These are phyloP conservation scores for Stictocephala bisonia DNA, from an alignment of 2,888 invertebrate genomes.

Conservation along the genomic window DNA sequence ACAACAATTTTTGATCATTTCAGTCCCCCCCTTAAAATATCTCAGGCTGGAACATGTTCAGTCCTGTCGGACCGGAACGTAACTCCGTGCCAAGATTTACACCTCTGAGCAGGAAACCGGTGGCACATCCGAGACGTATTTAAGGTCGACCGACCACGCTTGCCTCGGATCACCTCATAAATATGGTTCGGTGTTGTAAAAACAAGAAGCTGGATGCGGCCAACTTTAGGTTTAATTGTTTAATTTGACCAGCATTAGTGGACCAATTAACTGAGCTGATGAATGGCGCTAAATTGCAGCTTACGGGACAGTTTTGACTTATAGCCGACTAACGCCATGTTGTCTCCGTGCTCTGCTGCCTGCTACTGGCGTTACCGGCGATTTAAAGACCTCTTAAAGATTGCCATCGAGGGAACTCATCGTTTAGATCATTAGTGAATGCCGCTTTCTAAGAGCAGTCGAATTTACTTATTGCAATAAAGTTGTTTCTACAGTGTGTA, in stretches of 20 bases:
- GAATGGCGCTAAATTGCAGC: constrained; percentile 32
- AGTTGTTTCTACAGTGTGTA: no score
- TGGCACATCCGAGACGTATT: constrained; percentile 24
- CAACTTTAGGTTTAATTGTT: constrained; percentile 39
- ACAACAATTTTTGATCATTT: no score
- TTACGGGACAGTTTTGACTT: constrained; percentile 32
- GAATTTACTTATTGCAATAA: no score
- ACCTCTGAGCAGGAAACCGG: constrained; percentile 18
- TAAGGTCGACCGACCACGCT: background rate
- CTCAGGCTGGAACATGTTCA: constrained; percentile 27
- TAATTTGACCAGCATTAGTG: constrained; percentile 38
- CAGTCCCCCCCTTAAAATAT: no score
- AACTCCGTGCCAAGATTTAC: constrained; percentile 24
- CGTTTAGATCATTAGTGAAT: no score
- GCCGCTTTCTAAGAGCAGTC: no score
- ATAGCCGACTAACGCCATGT: constrained; percentile 32
- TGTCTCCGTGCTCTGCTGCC: constrained; percentile 11
- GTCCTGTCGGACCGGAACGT: constrained; percentile 12
- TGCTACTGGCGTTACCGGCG: background rate
- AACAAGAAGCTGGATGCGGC: constrained; percentile 32
- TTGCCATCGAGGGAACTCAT: no score
- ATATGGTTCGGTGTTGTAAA: constrained; percentile 32
- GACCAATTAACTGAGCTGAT: constrained; percentile 31
- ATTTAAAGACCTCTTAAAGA: no score
- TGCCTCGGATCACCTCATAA: constrained; percentile 36